A percentile compares a stretch with the other conserved stretches of the same genome.
These are phyloP conservation scores for Percina caprodes DNA, from an alignment of 2,113 vertebrate genomes.

Conservation along the genomic window DNA sequence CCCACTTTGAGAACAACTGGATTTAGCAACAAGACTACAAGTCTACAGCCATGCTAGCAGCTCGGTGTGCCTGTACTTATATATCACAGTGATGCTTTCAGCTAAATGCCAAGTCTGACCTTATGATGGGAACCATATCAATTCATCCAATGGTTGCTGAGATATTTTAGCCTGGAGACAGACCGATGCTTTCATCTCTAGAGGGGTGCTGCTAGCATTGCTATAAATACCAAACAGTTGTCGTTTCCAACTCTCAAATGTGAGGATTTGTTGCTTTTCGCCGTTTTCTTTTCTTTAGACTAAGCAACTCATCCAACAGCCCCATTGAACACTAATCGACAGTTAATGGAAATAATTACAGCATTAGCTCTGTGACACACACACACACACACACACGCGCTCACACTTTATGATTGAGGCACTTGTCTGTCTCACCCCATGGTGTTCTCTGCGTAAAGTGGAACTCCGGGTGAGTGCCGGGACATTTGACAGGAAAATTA, in stretches of 20 bases:
- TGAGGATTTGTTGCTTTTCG: not conserved
- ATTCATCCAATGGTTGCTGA: not conserved
- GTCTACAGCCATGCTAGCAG: not conserved
- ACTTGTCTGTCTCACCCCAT: constrained; percentile 10
- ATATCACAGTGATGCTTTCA: not conserved
- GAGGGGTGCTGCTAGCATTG: not conserved
- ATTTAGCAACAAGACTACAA: not conserved
- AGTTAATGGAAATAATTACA: constrained; percentile 10
- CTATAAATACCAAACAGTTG: not conserved
- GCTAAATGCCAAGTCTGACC: no score
- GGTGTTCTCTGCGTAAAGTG: constrained; percentile 23
- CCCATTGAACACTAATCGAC: not conserved
- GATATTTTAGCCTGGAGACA: not conserved
- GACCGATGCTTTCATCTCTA: not conserved
- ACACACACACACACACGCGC: not conserved
- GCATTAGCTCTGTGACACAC: not conserved
- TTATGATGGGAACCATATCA: no score
- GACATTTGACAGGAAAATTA: constrained; percentile 44
- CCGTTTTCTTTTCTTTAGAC: not conserved
- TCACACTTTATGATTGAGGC: not conserved
- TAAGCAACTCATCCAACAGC: not conserved
- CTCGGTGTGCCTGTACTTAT: not conserved
- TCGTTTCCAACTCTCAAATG: not conserved
- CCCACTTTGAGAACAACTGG: no score
- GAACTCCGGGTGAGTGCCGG: constrained; percentile 28